These are phyloP conservation scores for Lichenostomus cassidix DNA, from an alignment of 2,113 vertebrate species.

Conservation along the genomic window DNA sequence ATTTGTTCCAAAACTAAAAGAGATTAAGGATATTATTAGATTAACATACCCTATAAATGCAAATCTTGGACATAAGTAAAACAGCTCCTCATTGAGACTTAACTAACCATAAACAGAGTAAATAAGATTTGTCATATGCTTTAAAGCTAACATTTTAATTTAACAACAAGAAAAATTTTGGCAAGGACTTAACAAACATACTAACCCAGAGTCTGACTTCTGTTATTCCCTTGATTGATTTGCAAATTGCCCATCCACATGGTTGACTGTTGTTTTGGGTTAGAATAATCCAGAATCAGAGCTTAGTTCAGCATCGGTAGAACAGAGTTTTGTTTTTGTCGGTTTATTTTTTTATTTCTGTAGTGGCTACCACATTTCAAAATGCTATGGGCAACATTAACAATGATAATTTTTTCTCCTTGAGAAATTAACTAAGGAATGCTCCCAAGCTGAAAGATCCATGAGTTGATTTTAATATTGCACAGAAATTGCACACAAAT, in stretches of 20 bases:
- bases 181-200: background rate
- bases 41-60: background rate
- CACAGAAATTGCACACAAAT: background rate
- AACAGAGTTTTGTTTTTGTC: background rate
- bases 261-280: background rate
- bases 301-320: background rate
- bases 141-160: constrained; percentile 18
- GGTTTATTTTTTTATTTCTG: background rate
- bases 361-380: background rate
- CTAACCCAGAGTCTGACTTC: background rate
- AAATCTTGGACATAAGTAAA: background rate
- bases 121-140: background rate
- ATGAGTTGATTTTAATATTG: background rate
- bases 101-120: constrained; percentile 4
- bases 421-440: background rate
- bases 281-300: background rate
- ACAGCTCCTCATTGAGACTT: background rate
- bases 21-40: background rate
- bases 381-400: background rate
- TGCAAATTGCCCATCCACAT: background rate
- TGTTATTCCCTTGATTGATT: background rate
- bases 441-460: background rate
- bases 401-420: background rate
- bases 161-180: background rate
- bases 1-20: background rate